Evolutionary conservation across 2,113 vertebrate species (phyloP).

Genomic region (Numida meleagris): DNA sequence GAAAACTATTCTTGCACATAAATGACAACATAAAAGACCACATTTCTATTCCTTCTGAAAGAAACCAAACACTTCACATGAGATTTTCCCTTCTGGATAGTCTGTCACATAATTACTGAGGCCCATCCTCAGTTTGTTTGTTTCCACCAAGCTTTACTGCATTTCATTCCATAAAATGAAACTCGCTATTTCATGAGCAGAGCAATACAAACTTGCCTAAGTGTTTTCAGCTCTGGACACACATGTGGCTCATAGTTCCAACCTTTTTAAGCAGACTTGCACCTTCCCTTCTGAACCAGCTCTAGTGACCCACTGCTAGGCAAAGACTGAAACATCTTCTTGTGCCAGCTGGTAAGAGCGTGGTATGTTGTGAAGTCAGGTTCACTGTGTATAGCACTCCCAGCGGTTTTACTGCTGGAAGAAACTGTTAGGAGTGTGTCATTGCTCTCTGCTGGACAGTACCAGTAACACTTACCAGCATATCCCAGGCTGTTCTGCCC

Average conservation of each 20-base stretch:
- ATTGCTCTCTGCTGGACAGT: background rate
- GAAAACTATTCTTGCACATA: background rate
- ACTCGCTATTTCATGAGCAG: background rate
- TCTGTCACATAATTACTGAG: background rate
- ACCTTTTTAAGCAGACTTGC: background rate
- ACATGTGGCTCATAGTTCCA: background rate
- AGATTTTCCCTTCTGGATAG: background rate
- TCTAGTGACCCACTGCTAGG: background rate
- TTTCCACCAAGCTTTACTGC: background rate
- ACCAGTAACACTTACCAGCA: background rate
- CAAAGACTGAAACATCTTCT: background rate
- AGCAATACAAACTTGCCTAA: background rate
- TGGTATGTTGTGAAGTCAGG: background rate
- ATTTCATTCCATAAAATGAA: background rate
- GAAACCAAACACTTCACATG: background rate
- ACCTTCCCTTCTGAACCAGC: background rate
- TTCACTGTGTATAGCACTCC: fast-evolving
- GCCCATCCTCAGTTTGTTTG: background rate
- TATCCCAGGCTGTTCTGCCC: background rate
- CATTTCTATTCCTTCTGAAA: background rate
- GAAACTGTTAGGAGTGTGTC: background rate
- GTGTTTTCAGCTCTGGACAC: background rate
- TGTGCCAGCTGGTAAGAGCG: background rate
- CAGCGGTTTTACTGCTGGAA: background rate
- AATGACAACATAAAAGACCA: background rate